Percentiles rank a stretch among this genome's conserved stretches.
Conservation (phyloP, 2,797 vertebrate species). For the Sitta carolinensis region DNA sequence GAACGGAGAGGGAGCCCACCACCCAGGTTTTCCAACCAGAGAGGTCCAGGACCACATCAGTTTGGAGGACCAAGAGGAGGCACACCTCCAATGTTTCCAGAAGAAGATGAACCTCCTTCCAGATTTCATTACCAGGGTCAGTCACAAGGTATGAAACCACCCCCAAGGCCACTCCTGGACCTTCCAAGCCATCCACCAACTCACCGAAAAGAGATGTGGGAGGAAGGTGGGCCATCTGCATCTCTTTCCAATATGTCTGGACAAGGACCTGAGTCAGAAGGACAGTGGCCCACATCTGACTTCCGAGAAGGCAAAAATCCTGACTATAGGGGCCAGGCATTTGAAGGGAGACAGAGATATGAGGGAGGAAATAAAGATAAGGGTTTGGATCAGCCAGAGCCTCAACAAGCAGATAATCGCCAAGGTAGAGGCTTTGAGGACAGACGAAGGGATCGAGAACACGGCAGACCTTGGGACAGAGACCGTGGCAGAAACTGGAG, state of each 20-base stretch:
- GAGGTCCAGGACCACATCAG: constrained; percentile 79
- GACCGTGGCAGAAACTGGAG: constrained; percentile 81
- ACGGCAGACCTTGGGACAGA: constrained; percentile 82
- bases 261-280: constrained; percentile 77
- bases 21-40: constrained; percentile 70
- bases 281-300: constrained; percentile 81
- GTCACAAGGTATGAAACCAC: constrained; percentile 71
- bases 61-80: constrained; percentile 82
- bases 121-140: constrained; percentile 77
- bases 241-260: constrained; percentile 63
- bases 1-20: constrained; percentile 74
- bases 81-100: constrained; percentile 73
- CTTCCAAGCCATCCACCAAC: constrained; percentile 85
- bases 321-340: constrained; percentile 76
- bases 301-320: constrained; percentile 83
- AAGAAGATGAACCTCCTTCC: constrained; percentile 71
- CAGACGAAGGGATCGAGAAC: constrained; percentile 85
- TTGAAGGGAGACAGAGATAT: constrained; percentile 84
- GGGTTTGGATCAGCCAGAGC: constrained; percentile 67
- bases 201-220: constrained; percentile 77
- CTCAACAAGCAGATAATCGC: constrained; percentile 78
- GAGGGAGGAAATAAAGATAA: constrained; percentile 84
- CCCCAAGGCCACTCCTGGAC: constrained; percentile 82
- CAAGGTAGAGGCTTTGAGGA: constrained; percentile 85
- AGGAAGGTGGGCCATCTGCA: constrained; percentile 72